A percentile compares a stretch with the other conserved stretches of the same genome.
phyloP scores from a whole-genome alignment of 2,113 vertebrate genomes.

The Melanerpes aurifrons region DNA sequence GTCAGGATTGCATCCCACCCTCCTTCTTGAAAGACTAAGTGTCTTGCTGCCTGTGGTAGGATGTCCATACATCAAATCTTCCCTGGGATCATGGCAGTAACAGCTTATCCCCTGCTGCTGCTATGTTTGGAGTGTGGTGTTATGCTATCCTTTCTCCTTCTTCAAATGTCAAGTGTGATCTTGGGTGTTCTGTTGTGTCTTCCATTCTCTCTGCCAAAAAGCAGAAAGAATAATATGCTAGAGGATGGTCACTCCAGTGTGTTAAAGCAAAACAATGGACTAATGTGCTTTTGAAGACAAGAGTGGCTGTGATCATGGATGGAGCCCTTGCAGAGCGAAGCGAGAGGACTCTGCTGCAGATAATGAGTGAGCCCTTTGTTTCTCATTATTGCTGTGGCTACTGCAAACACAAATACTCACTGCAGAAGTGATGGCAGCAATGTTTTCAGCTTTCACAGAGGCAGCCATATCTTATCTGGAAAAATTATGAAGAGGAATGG shows the following conservation, averaged over 20 bases:
- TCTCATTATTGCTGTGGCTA: rapidly evolving
- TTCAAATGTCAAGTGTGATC: neutral
- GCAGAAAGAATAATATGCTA: neutral
- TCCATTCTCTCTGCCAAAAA: slow-evolving; percentile 12
- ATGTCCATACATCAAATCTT: rapidly evolving
- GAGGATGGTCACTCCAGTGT: slow-evolving; percentile 18
- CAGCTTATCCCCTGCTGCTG: neutral
- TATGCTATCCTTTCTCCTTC: neutral
- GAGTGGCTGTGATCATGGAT: neutral
- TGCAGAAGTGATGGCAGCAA: neutral
- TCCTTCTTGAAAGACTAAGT: neutral
- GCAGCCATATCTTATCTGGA: neutral
- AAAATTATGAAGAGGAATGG: neutral
- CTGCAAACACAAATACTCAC: neutral
- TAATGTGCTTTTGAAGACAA: slow-evolving; percentile 38
- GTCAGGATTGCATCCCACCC: neutral
- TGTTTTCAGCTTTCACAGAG: neutral
- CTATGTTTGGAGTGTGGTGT: neutral
- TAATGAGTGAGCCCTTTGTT: slow-evolving; percentile 32
- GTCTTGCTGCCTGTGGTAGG: neutral
- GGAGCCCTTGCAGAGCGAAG: neutral
- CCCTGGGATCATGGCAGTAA: neutral
- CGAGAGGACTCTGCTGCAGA: neutral
- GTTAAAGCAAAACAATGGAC: slow-evolving; percentile 46
- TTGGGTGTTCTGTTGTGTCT: neutral